phyloP scores from a whole-genome alignment of 1,140 invertebrate species.

The Pseudobourletiella spinata region DNA sequence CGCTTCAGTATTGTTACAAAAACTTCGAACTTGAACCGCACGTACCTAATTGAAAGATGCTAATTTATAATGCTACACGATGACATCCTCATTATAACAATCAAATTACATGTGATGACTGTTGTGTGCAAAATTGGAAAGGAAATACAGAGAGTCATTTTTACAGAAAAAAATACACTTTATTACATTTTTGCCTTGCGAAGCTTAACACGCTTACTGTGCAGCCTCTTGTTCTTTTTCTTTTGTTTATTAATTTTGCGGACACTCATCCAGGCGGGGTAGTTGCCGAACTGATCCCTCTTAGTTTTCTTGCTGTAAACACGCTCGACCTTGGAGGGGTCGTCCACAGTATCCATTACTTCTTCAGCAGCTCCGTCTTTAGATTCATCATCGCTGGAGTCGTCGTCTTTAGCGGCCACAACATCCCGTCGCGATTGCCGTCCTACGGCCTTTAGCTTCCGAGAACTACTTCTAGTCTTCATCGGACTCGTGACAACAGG shows the following conservation, averaged over 20 bases:
- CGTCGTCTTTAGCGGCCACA: background rate
- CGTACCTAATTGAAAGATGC: too few species aligned
- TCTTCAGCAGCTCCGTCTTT: conserved; percentile 33
- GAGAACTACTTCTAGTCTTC: background rate
- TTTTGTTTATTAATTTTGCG: conserved; percentile 28
- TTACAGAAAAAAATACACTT: too few species aligned
- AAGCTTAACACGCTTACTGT: background rate
- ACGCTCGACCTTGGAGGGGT: conserved; percentile 44
- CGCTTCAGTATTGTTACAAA: too few species aligned
- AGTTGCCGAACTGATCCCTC: conserved; percentile 53
- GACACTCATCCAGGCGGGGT: conserved; percentile 43
- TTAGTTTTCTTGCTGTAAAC: conserved; percentile 52
- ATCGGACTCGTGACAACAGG: background rate
- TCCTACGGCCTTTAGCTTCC: too few species aligned
- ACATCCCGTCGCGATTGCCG: background rate
- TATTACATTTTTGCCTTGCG: too few species aligned
- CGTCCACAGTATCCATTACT: too few species aligned
- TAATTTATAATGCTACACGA: too few species aligned
- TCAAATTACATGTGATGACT: too few species aligned
- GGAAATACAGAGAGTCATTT: too few species aligned
- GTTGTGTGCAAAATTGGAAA: too few species aligned
- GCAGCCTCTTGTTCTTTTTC: conserved; percentile 31
- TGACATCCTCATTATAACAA: too few species aligned
- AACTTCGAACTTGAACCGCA: too few species aligned
- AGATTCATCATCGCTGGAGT: conserved; percentile 6